phyloP scores from a whole-genome alignment of 2,888 invertebrate species.

The Anoplius nigerrimus region DNA sequence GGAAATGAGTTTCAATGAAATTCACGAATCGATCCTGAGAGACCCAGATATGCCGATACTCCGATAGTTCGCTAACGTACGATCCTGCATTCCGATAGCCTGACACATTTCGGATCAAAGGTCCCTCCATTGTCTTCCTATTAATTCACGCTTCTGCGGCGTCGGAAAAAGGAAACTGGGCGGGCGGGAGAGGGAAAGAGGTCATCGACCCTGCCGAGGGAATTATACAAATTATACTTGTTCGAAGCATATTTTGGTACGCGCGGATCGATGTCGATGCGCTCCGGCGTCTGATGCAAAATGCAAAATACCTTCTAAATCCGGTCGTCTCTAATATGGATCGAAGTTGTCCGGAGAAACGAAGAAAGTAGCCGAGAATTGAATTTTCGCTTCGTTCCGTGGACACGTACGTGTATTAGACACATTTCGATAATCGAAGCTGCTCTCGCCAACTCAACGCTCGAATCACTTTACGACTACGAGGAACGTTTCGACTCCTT shows the following conservation, averaged over 20 bases:
- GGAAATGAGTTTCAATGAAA: too few species aligned
- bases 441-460: slow-evolving; percentile 15
- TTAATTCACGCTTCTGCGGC: too few species aligned
- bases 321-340: neutral
- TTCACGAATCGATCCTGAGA: too few species aligned
- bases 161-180: too few species aligned
- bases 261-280: slow-evolving; percentile 38
- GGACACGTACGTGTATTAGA: neutral
- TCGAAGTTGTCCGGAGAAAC: neutral
- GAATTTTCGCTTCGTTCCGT: too few species aligned
- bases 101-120: too few species aligned
- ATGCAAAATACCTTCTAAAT: slow-evolving; percentile 41
- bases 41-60: too few species aligned
- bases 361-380: neutral
- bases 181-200: too few species aligned
- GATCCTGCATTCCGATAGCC: too few species aligned
- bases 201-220: too few species aligned
- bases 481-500: neutral
- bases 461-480: slow-evolving; percentile 12
- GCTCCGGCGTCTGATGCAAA: slow-evolving; percentile 25
- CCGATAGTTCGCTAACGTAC: too few species aligned
- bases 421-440: slow-evolving; percentile 2
- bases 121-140: too few species aligned
- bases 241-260: slow-evolving; percentile 25
- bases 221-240: neutral